Evolutionary conservation across 2,113 vertebrate genomes (phyloP).

Genomic region (Sinocyclocheilus anophthalmus): DNA sequence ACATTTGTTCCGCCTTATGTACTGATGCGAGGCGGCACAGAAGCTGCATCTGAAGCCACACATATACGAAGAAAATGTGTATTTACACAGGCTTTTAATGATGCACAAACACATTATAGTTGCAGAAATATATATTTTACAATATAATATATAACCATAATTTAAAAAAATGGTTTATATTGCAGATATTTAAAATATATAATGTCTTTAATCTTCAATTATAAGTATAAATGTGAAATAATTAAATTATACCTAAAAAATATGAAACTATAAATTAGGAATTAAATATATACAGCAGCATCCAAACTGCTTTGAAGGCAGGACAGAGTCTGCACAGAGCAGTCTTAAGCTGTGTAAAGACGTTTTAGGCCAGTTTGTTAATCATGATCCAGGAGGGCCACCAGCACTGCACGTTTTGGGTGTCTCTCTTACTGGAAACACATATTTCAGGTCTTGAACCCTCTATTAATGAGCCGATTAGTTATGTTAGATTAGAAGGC

Average conservation of each 20-base stretch:
- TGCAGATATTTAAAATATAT: not conserved
- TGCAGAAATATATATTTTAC: not conserved
- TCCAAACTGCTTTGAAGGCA: not conserved
- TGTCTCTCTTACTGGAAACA: not conserved
- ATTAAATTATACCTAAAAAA: not conserved
- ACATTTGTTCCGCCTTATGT: no score
- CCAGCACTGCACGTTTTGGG: not conserved
- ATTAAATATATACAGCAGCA: not conserved
- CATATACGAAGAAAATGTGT: not conserved
- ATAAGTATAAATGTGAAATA: not conserved
- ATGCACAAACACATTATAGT: not conserved
- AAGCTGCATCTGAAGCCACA: no score
- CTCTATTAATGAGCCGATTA: not conserved
- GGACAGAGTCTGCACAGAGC: not conserved
- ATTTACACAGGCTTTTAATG: not conserved
- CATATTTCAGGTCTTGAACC: not conserved
- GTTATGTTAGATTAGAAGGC: not conserved
- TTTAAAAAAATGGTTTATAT: not conserved
- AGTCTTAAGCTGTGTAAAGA: not conserved
- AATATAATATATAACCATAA: not conserved
- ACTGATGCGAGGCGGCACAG: not conserved
- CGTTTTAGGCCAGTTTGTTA: not conserved
- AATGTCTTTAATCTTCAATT: not conserved
- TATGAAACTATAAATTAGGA: not conserved
- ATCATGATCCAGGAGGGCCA: not conserved